Conservation (phyloP, 2,888 invertebrate species). For the Euproctis similis region DNA sequence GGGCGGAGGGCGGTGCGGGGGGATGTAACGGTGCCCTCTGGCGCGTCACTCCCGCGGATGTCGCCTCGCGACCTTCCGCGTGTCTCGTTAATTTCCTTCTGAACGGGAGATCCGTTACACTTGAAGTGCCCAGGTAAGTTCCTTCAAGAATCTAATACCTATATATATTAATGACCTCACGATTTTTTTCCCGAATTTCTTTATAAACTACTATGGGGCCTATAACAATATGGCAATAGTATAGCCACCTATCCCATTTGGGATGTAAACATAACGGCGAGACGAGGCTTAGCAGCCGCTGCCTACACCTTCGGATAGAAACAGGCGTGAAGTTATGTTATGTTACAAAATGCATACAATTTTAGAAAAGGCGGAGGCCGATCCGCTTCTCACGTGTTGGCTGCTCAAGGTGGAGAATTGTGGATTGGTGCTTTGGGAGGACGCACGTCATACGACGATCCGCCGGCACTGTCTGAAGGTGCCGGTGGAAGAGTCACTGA, state of each 20-base stretch:
- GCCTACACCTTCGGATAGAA: no score
- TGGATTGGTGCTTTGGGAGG: constrained; percentile 95
- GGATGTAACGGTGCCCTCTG: constrained; percentile 90
- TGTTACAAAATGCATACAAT: no score
- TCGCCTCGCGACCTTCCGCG: constrained; percentile 96
- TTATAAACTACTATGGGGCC: no score
- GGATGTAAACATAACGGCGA: no score
- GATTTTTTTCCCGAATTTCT: no score
- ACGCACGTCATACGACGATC: constrained; percentile 92
- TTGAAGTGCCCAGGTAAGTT: constrained; percentile 87
- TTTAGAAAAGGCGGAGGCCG: constrained; percentile 85
- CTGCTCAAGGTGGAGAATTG: constrained; percentile 96
- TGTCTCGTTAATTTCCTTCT: constrained; percentile 98
- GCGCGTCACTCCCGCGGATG: constrained; percentile 96
- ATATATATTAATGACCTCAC: no score
- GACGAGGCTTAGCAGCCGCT: no score
- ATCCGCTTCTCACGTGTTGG: constrained; percentile 93
- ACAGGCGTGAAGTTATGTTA: no score
- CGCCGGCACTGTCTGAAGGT: constrained; percentile 96
- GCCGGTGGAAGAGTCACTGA: constrained; percentile 95
- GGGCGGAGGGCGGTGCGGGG: constrained; percentile 85
- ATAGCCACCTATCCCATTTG: no score
- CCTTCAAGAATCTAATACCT: no score
- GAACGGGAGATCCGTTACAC: constrained; percentile 92
- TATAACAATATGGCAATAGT: background rate